These are phyloP conservation scores for Cololabis saira DNA, from an alignment of 2,113 vertebrate species.

Conservation along the genomic window DNA sequence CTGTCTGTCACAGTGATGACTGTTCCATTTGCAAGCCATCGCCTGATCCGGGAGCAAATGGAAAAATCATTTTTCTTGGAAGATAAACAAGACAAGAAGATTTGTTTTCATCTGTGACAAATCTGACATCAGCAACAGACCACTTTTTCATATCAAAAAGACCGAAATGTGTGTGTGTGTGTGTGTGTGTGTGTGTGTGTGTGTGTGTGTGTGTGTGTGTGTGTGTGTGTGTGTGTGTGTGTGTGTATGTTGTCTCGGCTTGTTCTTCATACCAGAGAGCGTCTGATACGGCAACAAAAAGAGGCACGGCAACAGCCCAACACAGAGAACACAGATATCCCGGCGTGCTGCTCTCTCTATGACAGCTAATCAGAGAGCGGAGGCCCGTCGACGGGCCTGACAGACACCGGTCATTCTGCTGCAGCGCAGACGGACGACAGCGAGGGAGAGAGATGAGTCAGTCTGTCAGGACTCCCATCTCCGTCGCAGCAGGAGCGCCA, in stretches of 20 bases:
- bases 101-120: no score
- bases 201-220: no score
- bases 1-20: slow-evolving; percentile 45
- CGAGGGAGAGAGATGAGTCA: slow-evolving; percentile 43
- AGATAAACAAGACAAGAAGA: slow-evolving; percentile 25
- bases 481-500: slow-evolving; percentile 54
- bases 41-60: slow-evolving; percentile 27
- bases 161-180: not conserved
- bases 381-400: slow-evolving; percentile 42
- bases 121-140: not conserved
- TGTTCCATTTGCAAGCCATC: slow-evolving; percentile 44
- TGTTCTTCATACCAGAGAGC: slow-evolving; percentile 22
- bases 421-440: slow-evolving; percentile 49
- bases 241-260: slow-evolving; percentile 21
- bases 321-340: slow-evolving; percentile 35
- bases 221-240: no score
- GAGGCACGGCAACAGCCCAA: not conserved
- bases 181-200: no score
- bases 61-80: slow-evolving; percentile 18
- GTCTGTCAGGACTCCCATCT: slow-evolving; percentile 58
- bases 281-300: slow-evolving; percentile 29
- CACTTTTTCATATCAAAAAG: not conserved
- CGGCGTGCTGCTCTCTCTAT: not conserved
- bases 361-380: slow-evolving; percentile 57
- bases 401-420: slow-evolving; percentile 53